Evolutionary conservation across 2,888 invertebrate species (phyloP), one percentile per base, ranked within the genome.

Genomic region (Rhabditophanes sp.): DNA sequence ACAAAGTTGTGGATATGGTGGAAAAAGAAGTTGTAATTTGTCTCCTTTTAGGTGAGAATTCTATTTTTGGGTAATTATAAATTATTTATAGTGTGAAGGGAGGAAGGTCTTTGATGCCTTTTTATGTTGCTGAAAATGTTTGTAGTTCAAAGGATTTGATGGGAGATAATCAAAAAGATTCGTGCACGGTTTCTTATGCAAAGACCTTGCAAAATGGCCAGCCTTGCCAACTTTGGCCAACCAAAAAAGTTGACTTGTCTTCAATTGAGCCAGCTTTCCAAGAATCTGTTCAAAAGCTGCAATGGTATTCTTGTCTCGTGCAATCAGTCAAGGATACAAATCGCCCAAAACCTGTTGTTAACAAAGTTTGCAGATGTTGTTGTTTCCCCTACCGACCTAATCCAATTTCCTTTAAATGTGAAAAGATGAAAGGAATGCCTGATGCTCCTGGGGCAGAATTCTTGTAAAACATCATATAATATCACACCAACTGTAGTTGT

Each of bases 1-100:
- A 30, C 44, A 58, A 31, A 53, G 53, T 17, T 61, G 61, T 32
- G 61, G 61, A 11, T 61, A 47, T 33, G 61, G 61, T 12, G 61
- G 61, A 18, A 40, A 42, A 4, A 42, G 49, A 21, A 51, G 55
- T 34, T 61, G 61, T 39, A 49, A 61, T 41, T 42, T 49, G 20
- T 50, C 47, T 28, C 58, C 59, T 12, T 53, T 59, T 36, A 44
- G 56, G 59, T 59, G 27, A 41, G 50, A 39, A 23, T 30, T 21
- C n/a, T 18, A 4, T 8, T 4, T 27, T 5, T 18, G 23, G 3
- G 14, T 5, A 40, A 7, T 7, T 8, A n/a, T n/a, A n/a, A n/a
- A n/a, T n/a, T n/a, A n/a, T n/a, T n/a, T n/a, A n/a, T n/a, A n/a
- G n/a, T n/a, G n/a, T n/a, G n/a, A n/a, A n/a, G 24, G 61, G 55